Percentiles rank a stretch among this genome's conserved stretches.
These are phyloP conservation scores for Platyrinchus mystaceus DNA, from an alignment of 2,797 vertebrate genomes.

Conservation along the genomic window DNA sequence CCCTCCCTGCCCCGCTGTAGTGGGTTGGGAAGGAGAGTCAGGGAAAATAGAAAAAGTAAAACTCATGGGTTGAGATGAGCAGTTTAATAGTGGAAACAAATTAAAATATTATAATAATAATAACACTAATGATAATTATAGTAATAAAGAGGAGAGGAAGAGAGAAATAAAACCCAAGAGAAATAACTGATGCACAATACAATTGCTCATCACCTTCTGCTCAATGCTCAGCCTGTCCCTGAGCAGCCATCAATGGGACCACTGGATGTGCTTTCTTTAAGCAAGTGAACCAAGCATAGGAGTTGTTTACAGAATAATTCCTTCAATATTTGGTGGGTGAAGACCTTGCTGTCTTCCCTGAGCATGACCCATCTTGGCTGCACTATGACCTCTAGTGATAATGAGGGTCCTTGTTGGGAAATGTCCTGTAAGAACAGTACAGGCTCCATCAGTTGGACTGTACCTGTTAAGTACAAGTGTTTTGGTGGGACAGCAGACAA, in stretches of 20 bases:
- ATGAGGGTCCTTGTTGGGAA: background rate
- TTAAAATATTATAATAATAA: background rate
- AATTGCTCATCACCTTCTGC: background rate
- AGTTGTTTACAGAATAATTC: background rate
- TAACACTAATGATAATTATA: background rate
- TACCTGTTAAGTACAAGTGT: accelerated
- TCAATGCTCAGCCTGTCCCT: background rate
- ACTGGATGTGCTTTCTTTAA: too few relatives aligned
- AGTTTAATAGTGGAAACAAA: background rate
- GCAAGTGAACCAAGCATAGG: background rate
- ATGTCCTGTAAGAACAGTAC: background rate
- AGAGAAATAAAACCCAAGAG: background rate
- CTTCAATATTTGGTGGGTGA: background rate
- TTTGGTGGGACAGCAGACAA: background rate
- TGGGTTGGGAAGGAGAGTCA: background rate
- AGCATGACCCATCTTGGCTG: too few relatives aligned
- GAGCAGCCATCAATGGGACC: background rate
- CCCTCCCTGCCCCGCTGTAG: background rate
- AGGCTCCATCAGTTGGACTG: background rate
- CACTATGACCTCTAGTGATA: accelerated
- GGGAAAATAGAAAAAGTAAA: background rate
- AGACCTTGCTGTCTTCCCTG: background rate
- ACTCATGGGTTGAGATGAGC: background rate
- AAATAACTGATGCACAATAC: background rate
- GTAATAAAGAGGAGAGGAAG: background rate